Evolutionary conservation across 2,888 invertebrate genomes (phyloP).

Genomic region (Asteroscopus sphinx): DNA sequence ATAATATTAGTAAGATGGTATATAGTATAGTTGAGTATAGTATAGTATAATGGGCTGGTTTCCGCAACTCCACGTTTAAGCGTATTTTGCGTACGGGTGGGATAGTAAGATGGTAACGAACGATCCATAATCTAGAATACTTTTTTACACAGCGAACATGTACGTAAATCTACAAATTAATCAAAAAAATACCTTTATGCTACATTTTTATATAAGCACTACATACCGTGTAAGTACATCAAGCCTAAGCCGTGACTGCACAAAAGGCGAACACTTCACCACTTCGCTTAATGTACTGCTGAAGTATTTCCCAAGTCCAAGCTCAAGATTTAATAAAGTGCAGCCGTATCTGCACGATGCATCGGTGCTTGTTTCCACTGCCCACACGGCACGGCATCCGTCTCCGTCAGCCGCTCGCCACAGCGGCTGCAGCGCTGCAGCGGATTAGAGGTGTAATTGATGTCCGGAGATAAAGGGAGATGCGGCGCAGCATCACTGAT

Average conservation of each 20-base stretch:
- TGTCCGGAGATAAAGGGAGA: slow-evolving; percentile 32
- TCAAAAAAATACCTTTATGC: too few relatives aligned
- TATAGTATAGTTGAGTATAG: too few relatives aligned
- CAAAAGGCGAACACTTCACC: slow-evolving; percentile 17
- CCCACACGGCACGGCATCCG: slow-evolving; percentile 27
- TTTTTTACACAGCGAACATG: too few relatives aligned
- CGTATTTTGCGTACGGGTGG: too few relatives aligned
- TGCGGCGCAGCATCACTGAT: slow-evolving; percentile 19
- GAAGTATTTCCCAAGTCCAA: slow-evolving; percentile 21
- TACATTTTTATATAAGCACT: too few relatives aligned
- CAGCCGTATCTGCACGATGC: slow-evolving; percentile 4
- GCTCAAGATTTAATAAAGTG: slow-evolving; percentile 36
- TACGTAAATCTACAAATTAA: too few relatives aligned
- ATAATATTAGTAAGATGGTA: too few relatives aligned
- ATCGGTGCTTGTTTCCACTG: slow-evolving; percentile 19
- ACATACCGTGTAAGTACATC: neutral
- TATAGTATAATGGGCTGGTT: too few relatives aligned
- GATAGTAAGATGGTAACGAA: too few relatives aligned
- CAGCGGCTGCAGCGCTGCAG: slow-evolving; percentile 42
- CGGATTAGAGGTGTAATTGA: slow-evolving; percentile 53
- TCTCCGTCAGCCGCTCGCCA: slow-evolving; percentile 43
- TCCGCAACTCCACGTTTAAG: too few relatives aligned
- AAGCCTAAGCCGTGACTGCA: neutral
- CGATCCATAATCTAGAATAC: too few relatives aligned
- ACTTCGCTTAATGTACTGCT: slow-evolving; percentile 25